Conservation (phyloP, 2,113 vertebrate genomes). For the Elachura formosa region DNA sequence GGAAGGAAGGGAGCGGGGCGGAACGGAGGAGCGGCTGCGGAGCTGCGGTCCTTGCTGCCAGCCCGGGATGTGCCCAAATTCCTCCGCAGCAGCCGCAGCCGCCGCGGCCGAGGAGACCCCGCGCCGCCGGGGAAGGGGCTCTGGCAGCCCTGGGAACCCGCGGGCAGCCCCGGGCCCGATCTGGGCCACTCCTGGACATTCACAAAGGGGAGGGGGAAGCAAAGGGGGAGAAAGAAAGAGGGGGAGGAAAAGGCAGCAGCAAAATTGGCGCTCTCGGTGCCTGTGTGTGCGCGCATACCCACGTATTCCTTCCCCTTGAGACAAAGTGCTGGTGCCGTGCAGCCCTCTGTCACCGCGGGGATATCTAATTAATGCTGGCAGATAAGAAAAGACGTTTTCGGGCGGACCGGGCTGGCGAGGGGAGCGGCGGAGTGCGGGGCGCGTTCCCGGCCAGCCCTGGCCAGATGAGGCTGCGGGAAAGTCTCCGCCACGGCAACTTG, state of each 20-base stretch:
- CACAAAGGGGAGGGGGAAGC: background rate
- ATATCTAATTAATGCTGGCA: background rate
- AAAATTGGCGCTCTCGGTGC: background rate
- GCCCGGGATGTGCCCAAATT: background rate
- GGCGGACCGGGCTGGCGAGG: background rate
- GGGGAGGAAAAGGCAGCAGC: background rate
- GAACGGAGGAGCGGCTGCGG: background rate
- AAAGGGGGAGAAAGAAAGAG: fast-evolving
- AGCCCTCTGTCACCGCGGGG: background rate
- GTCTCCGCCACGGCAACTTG: background rate
- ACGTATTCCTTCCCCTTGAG: background rate
- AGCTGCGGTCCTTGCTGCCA: background rate
- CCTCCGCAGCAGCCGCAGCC: background rate
- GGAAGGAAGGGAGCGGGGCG: background rate
- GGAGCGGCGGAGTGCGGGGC: background rate
- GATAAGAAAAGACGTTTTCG: background rate
- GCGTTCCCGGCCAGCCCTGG: background rate
- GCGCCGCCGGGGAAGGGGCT: background rate
- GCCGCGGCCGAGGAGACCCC: background rate
- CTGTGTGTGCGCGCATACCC: background rate
- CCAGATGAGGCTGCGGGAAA: background rate
- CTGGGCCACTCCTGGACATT: background rate
- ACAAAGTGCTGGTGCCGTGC: background rate
- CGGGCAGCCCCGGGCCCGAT: background rate
- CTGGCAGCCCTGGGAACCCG: background rate